These are phyloP conservation scores for Misgurnus mizolepis DNA, from an alignment of 2,113 vertebrate species.

Conservation along the genomic window DNA sequence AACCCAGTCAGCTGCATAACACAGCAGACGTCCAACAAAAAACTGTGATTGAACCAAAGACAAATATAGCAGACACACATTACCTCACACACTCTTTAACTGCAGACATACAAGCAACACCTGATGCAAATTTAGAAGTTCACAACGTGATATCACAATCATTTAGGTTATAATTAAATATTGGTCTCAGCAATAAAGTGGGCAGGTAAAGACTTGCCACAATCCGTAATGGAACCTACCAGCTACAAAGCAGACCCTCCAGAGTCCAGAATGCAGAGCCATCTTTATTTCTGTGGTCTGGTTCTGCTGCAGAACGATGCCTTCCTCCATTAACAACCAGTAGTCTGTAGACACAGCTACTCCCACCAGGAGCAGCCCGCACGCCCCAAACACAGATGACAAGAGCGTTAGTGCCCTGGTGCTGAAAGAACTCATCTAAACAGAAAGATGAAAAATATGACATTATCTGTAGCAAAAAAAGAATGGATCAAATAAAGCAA, in stretches of 20 bases:
- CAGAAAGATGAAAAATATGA: neutral
- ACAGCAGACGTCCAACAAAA: neutral
- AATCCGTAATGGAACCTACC: conserved; percentile 64
- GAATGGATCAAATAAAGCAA: neutral
- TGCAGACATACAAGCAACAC: neutral
- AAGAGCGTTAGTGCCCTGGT: conserved; percentile 87
- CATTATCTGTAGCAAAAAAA: neutral
- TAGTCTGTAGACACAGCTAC: conserved; percentile 90
- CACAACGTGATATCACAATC: neutral
- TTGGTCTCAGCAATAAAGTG: conserved; percentile 2
- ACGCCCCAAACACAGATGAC: conserved; percentile 85
- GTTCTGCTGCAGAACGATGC: conserved; percentile 86
- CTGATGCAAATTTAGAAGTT: neutral
- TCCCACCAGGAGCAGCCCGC: conserved; percentile 84
- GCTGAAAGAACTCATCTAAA: conserved; percentile 87
- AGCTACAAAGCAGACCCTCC: conserved; percentile 90
- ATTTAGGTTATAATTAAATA: neutral
- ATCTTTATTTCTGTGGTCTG: conserved; percentile 89
- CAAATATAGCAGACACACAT: neutral
- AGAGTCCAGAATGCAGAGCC: conserved; percentile 87
- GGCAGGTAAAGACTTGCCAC: neutral
- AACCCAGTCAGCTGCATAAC: conserved; percentile 15
- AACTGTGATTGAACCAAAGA: neutral
- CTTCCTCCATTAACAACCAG: conserved; percentile 92
- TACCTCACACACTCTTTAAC: neutral